These are phyloP conservation scores for Venustoraphidia nigricollis DNA, from an alignment of 2,888 invertebrate genomes.

Conservation along the genomic window DNA sequence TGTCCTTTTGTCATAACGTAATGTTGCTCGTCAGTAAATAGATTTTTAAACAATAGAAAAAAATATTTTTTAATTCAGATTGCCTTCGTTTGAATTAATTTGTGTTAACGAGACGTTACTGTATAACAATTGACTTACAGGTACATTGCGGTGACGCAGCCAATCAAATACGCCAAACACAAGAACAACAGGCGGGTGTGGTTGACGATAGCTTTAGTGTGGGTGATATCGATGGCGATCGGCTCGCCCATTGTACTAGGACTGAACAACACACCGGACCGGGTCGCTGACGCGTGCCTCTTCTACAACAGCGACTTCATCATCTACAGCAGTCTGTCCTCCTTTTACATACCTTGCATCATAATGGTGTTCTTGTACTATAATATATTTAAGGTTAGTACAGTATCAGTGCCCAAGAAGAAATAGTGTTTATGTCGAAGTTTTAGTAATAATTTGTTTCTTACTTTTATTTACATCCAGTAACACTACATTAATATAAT, in stretches of 20 bases:
- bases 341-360: slow-evolving; percentile 97
- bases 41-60: too few species aligned
- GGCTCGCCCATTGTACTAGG: slow-evolving; percentile 94
- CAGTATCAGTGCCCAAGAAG: not conserved
- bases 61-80: not conserved
- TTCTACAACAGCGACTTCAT: slow-evolving; percentile 98
- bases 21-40: too few species aligned
- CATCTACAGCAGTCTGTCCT: slow-evolving; percentile 92
- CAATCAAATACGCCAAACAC: slow-evolving; percentile 97
- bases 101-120: not conserved
- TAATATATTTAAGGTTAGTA: slow-evolving; percentile 85
- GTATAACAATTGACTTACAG: slow-evolving; percentile 36
- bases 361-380: slow-evolving; percentile 97
- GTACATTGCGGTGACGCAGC: slow-evolving; percentile 97
- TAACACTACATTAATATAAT: too few species aligned
- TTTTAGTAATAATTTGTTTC: too few species aligned
- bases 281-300: slow-evolving; percentile 72
- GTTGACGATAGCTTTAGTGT: slow-evolving; percentile 87
- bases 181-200: slow-evolving; percentile 90
- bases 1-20: too few species aligned
- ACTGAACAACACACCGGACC: slow-evolving; percentile 81
- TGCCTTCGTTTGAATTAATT: not conserved
- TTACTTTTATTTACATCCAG: too few species aligned
- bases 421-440: not conserved
- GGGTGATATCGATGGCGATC: slow-evolving; percentile 90